Evolutionary conservation across 2,888 invertebrate species (phyloP), one percentile per base, ranked within the genome.

Genomic region (Anorthoa munda): DNA sequence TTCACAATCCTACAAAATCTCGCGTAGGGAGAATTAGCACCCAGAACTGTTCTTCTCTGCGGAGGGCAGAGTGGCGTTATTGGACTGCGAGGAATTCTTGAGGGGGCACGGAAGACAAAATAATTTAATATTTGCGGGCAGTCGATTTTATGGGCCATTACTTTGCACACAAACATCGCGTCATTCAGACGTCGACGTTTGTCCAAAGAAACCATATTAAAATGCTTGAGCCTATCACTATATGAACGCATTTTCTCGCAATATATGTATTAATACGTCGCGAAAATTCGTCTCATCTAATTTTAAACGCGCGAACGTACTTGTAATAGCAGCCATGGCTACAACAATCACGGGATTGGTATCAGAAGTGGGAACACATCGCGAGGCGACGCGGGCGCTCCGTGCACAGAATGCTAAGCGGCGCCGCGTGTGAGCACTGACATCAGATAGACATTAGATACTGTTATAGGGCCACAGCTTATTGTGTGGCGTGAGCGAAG

Each of bases 331-430:
- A 56, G 66, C 31, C 59, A 26, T 73, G 60, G 69, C 51, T 67
- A 72, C 67, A 55, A 79, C 76, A 77, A 85, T 81, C 77, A 72
- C 65, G 55, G 83, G 70, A 78, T 88, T 79, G 77, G 78, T 86
- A 89, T 82, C 85, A 87, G 77, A 89, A 88, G 92, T 90, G 92
- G 89, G 90, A 92, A 91, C 90, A 88, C 79, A 82, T 84, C 81
- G 86, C 79, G 78, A 79, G 79, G 86, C 88, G 83, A 78, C 86
- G 79, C 61, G 84, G 86, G 82, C 85, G 81, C 79, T 81, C 72
- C 89, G 89, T 86, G 88, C 85, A 77, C 79, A 88, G 93, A 93
- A 93, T 93, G 89, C 90, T 93, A 93, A 93, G 89, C 86, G 90
- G 88, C 90, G 84, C 87, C 78, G 79, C 83, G 84, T 85, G 85